phyloP scores from a whole-genome alignment of 2,888 invertebrate genomes.

The Venusia cambrica region DNA sequence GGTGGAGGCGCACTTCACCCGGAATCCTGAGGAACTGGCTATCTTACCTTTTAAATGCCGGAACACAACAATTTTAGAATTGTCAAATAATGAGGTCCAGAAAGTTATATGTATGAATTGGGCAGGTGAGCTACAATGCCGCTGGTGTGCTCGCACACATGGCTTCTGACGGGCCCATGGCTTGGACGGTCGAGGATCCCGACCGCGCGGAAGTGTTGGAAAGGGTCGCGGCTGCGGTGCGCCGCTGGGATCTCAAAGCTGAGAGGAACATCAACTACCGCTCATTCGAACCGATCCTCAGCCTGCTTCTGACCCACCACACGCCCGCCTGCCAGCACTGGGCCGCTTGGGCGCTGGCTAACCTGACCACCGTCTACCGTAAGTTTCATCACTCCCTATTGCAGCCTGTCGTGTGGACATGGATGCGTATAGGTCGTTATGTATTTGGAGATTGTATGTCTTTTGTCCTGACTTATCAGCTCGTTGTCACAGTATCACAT shows the following conservation, averaged over 20 bases:
- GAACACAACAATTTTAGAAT: too few relatives aligned
- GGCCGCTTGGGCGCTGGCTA: conserved; percentile 98
- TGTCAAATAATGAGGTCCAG: too few relatives aligned
- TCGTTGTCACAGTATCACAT: too few relatives aligned
- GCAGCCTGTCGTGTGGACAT: too few relatives aligned
- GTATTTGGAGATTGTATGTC: too few relatives aligned
- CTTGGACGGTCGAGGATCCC: conserved; percentile 90
- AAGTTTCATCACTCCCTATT: too few relatives aligned
- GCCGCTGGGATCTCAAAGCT: conserved; percentile 92
- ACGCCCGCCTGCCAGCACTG: conserved; percentile 97
- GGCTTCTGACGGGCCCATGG: conserved; percentile 92
- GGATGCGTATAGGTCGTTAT: too few relatives aligned
- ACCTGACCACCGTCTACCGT: conserved; percentile 96
- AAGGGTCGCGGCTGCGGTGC: conserved; percentile 90
- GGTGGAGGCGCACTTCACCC: too few relatives aligned
- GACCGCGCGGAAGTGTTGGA: conserved; percentile 85
- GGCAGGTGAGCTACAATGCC: conserved; percentile 94
- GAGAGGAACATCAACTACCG: conserved; percentile 98
- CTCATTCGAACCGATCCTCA: conserved; percentile 94
- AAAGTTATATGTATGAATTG: neutral
- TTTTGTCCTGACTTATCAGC: too few relatives aligned
- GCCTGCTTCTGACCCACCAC: conserved; percentile 89
- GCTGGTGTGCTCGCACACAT: conserved; percentile 97
- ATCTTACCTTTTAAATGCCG: too few relatives aligned
- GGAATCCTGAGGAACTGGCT: too few relatives aligned